Base-by-base conservation (phyloP, 2,797 vertebrate genomes). In the Melanotaenia nigrans region DNA sequence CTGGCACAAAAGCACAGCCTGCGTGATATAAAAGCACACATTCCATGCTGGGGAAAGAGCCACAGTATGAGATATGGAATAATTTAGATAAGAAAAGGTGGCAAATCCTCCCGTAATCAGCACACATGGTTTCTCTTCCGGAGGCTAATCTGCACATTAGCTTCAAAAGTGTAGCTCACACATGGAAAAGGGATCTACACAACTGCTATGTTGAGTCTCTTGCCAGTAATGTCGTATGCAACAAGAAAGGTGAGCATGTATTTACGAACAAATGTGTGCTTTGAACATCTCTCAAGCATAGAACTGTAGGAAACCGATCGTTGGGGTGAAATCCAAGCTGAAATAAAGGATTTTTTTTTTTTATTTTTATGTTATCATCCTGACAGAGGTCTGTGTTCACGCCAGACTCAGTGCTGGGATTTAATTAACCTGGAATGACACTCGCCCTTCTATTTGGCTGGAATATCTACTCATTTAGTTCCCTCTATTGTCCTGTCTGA, bases 391-490 rank as follows among this genome's bases (percentile, higher is more conserved):
- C 71, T 64, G 68, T 65, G 83, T 80, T 84, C 38, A 53, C 8
- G 60, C 18, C 73, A 68, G 84, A 73, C 82, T 78, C 82, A 81
- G 75, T 79, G 75, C 73, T 40, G 69, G 66, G 83, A 86, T 90
- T 92, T 88, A 87, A 93, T 92, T 90, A 90, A 91, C 89, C 89
- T 80, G 75, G 30, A 60, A 71, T 88, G 85, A 88, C 90, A 84
- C 79, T 76, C 67, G 63, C 56, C 67, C 84, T 68, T 71, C 42
- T 70, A 59, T 89, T 87, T 75, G 84, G 77, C 80, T 71, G 57
- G 63, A 88, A 90, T 82, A 84, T 85, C 64, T 68, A 65, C 74
- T 90, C 84, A 89, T 89, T 90, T 89, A 86, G 81, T 76, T 77
- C 66, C 65, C 13, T 77, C 78, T 74, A 66, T 90, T 89, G 77